A percentile compares a stretch with the other conserved stretches of the same genome.
Evolutionary conservation across 2,888 invertebrate genomes (phyloP).

Genomic region (Teleiodes luculella): DNA sequence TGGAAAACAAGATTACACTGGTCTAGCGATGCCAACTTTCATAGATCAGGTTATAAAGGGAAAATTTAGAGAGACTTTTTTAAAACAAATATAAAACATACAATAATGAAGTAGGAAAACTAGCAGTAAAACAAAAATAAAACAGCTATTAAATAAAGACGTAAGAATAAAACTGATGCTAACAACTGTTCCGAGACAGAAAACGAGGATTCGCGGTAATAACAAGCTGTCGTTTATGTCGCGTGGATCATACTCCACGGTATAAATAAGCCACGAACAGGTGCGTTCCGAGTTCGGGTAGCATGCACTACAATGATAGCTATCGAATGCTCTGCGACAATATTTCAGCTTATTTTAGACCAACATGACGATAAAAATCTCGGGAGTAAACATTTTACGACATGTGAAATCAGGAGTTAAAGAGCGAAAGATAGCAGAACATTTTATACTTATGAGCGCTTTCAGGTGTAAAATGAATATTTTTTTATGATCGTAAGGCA

Average conservation of each 20-base stretch:
- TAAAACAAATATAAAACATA: background rate
- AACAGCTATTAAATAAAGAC: constrained; percentile 2
- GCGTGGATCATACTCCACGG: constrained; percentile 39
- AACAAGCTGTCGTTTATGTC: constrained; percentile 29
- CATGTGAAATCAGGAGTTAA: constrained; percentile 52
- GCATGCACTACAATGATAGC: constrained; percentile 49
- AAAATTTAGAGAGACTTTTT: background rate
- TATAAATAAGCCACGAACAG: constrained; percentile 58
- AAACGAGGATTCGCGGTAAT: constrained; percentile 10
- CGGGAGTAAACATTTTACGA: constrained; percentile 53
- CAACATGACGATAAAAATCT: constrained; percentile 49
- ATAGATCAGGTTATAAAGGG: background rate
- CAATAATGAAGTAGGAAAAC: background rate
- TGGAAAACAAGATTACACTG: background rate
- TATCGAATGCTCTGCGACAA: constrained; percentile 41
- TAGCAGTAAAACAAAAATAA: background rate
- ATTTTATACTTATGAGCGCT: constrained; percentile 49
- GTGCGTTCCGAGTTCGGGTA: constrained; percentile 43
- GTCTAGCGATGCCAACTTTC: too few relatives aligned
- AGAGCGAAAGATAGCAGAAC: constrained; percentile 44
- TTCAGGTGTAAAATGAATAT: constrained; percentile 48
- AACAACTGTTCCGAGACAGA: constrained; percentile 10
- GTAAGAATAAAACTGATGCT: background rate
- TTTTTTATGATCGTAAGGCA: constrained; percentile 40
- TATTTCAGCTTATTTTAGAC: constrained; percentile 47